phyloP scores from a whole-genome alignment of 1,140 invertebrate species.

The Heliconius melpomene region DNA sequence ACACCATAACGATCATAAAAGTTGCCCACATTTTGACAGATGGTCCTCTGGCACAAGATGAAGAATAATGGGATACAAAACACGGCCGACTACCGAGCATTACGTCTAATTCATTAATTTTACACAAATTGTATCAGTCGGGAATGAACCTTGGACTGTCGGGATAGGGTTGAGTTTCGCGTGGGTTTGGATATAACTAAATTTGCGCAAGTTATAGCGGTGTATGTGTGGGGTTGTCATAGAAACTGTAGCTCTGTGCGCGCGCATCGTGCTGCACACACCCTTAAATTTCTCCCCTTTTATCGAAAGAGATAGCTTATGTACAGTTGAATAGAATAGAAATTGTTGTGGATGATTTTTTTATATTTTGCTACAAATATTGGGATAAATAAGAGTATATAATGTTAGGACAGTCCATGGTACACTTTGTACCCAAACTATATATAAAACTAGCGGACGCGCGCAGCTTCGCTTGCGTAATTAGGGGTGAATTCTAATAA shows the following conservation, averaged over 20 bases:
- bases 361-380: too few relatives aligned
- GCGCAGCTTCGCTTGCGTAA: too few relatives aligned
- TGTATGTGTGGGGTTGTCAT: conserved; percentile 76
- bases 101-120: conserved; percentile 78
- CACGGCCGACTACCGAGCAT: conserved; percentile 70
- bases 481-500: too few relatives aligned
- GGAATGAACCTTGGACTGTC: conserved; percentile 37
- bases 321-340: conserved; percentile 42
- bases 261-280: conserved; percentile 66
- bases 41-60: conserved; percentile 54
- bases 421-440: too few relatives aligned
- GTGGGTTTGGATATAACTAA: conserved; percentile 52
- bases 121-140: conserved; percentile 45
- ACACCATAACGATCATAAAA: neutral
- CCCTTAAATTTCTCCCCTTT: conserved; percentile 58
- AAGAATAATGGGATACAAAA: conserved; percentile 75
- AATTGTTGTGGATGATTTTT: neutral
- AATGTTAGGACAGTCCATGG: neutral
- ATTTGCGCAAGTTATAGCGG: conserved; percentile 66
- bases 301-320: conserved; percentile 57
- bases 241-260: conserved; percentile 78
- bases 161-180: conserved; percentile 46
- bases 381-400: neutral
- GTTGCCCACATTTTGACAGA: conserved; percentile 47
- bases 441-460: too few relatives aligned